A percentile compares a stretch with the other conserved stretches of the same genome.
phyloP scores from a whole-genome alignment of 2,888 invertebrate genomes.

The Callosobruchus maculatus region DNA sequence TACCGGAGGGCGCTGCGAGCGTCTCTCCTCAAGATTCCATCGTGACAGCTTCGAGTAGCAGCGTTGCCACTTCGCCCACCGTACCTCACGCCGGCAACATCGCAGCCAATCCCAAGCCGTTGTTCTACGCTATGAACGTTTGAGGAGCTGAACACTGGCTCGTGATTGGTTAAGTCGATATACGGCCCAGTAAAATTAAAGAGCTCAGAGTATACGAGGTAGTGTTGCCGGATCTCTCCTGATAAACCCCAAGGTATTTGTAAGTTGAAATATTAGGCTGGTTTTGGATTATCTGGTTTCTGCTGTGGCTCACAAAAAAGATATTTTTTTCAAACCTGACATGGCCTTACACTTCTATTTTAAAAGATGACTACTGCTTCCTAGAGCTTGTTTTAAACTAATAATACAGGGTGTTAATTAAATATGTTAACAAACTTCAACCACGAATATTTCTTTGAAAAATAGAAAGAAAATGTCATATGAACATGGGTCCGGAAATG shows the following conservation, averaged over 20 bases:
- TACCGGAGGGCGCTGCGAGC: constrained; percentile 72
- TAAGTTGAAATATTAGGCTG: neutral
- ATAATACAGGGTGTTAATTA: too few species aligned
- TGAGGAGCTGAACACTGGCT: constrained; percentile 49
- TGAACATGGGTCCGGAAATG: too few species aligned
- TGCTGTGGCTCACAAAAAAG: neutral
- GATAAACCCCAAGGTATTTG: neutral
- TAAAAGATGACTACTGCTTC: too few species aligned
- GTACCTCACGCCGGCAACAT: constrained; percentile 51
- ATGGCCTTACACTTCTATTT: too few species aligned
- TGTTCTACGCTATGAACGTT: constrained; percentile 86
- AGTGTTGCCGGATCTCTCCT: neutral
- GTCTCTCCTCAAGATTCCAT: constrained; percentile 62
- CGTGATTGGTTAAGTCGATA: neutral
- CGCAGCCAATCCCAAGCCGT: constrained; percentile 48
- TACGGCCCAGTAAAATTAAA: neutral
- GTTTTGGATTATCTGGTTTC: neutral
- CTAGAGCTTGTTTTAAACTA: too few species aligned
- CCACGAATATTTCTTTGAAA: too few species aligned
- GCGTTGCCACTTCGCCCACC: constrained; percentile 45
- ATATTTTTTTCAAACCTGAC: neutral
- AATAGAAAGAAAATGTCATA: too few species aligned
- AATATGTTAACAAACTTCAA: too few species aligned
- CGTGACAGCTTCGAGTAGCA: constrained; percentile 2
- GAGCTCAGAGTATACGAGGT: neutral